Evolutionary conservation across 2,797 vertebrate species (phyloP), one percentile per base, ranked within the genome.

Genomic region (Enteromius anoplus): DNA sequence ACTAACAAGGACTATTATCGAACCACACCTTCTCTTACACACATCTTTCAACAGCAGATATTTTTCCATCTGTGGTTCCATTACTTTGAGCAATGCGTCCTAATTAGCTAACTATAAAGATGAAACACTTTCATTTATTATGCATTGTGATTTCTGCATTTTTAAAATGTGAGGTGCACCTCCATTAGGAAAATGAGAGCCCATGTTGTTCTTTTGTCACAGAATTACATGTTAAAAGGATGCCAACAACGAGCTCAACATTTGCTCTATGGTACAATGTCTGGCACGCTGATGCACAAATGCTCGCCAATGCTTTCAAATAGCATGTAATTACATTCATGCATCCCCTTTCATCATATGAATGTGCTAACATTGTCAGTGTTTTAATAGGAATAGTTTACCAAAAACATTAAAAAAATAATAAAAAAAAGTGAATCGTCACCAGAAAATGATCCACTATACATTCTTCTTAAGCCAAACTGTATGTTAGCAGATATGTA

Each of bases 21-120:
- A 65, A 62, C 37, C 34, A 5, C 72, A 81, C 34, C 60, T 66
- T 65, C 69, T 32, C 62, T 72, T 11, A 26, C 69, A 47, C 65
- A 65, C 26, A 19, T 19, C 53, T 51, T 65, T 65, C 23, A 73
- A 73, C 69, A 58, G 49, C 64, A 75, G 77, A 84, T 80, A 83
- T 76, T 71, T 6, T 72, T 78, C 55, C 72, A 77, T 80, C 75
- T 75, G 78, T 32, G 45, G 47, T 37, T 69, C 75, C 34, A 78
- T 84, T 84, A 84, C 81, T 62, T 58, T 68, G 68, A 65, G 47
- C 80, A 81, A 85, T 85, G 51, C 32, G 40, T 85, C 64, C 66
- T 83, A 77, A 76, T 80, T 53, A 66, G 66, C 47, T 34, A 62
- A 65, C 66, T 51, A 80, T 71, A 62, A 77, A 64, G 72, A 76